Conservation (phyloP, 1,140 invertebrate genomes). For the Drosophila lowei region DNA sequence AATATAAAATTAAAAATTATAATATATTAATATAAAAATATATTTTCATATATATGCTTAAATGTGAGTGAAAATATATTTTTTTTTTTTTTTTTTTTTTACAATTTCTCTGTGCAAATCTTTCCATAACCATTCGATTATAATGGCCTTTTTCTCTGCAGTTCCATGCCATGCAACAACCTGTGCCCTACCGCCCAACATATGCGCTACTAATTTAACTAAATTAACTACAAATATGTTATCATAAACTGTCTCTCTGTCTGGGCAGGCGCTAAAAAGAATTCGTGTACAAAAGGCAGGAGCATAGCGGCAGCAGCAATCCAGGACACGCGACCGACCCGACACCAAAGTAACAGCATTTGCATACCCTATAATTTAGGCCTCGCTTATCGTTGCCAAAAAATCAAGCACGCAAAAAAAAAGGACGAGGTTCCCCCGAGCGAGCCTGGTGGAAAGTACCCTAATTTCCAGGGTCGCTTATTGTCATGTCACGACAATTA, state of each 20-base stretch:
- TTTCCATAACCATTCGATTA: too few species aligned
- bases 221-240: constrained; percentile 66
- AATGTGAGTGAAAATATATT: too few species aligned
- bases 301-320: too few species aligned
- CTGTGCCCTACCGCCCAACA: constrained; percentile 13
- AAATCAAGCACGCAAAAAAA: constrained; percentile 66
- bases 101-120: too few species aligned
- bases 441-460: constrained; percentile 21
- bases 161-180: neutral
- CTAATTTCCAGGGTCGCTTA: constrained; percentile 71
- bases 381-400: constrained; percentile 63
- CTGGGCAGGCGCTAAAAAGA: constrained; percentile 49
- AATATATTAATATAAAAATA: too few species aligned
- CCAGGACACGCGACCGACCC: constrained; percentile 65
- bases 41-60: too few species aligned
- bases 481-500: constrained; percentile 79
- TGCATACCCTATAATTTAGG: constrained; percentile 76
- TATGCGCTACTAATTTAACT: constrained; percentile 45
- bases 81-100: too few species aligned
- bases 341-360: constrained; percentile 50
- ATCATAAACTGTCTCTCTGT: constrained; percentile 59
- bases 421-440: constrained; percentile 24
- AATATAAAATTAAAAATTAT: too few species aligned
- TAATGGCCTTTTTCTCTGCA: too few species aligned
- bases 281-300: constrained; percentile 8